Evolutionary conservation across 2,888 invertebrate species (phyloP).

Genomic region (Hydroisotoma schaefferi): DNA sequence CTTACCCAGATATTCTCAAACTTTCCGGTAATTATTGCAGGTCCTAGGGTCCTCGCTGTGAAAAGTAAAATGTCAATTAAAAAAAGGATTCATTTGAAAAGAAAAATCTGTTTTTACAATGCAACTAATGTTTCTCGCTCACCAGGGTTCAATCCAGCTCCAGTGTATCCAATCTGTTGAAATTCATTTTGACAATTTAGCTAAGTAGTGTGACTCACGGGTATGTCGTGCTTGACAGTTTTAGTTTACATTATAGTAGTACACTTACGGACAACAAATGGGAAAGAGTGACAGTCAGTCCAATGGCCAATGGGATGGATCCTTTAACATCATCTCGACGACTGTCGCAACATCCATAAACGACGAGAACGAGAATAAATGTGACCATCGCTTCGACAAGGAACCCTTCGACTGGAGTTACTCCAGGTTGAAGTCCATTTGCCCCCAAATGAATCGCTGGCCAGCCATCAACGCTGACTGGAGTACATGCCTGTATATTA

Average conservation of each 20-base stretch:
- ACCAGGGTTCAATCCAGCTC: slow-evolving; percentile 56
- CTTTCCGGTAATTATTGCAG: slow-evolving; percentile 61
- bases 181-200: not conserved
- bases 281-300: slow-evolving; percentile 77
- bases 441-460: slow-evolving; percentile 36
- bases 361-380: slow-evolving; percentile 45
- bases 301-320: slow-evolving; percentile 81
- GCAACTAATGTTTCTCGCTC: too few species aligned
- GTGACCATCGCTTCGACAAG: slow-evolving; percentile 47
- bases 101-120: too few species aligned
- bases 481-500: slow-evolving; percentile 19
- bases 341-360: slow-evolving; percentile 46
- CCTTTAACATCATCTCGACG: slow-evolving; percentile 52
- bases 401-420: slow-evolving; percentile 31
- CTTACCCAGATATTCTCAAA: slow-evolving; percentile 66
- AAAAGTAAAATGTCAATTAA: slow-evolving; percentile 53
- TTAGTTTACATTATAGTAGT: slow-evolving; percentile 53
- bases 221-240: too few species aligned
- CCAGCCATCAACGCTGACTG: slow-evolving; percentile 19
- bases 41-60: slow-evolving; percentile 68
- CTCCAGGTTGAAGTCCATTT: slow-evolving; percentile 37
- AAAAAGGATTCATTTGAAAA: not conserved
- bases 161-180: slow-evolving; percentile 59
- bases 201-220: too few species aligned
- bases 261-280: slow-evolving; percentile 72